Percentiles rank a stretch among this genome's conserved stretches.
phyloP scores from a whole-genome alignment of 1,140 invertebrate genomes.

The Drosophila biarmipes region DNA sequence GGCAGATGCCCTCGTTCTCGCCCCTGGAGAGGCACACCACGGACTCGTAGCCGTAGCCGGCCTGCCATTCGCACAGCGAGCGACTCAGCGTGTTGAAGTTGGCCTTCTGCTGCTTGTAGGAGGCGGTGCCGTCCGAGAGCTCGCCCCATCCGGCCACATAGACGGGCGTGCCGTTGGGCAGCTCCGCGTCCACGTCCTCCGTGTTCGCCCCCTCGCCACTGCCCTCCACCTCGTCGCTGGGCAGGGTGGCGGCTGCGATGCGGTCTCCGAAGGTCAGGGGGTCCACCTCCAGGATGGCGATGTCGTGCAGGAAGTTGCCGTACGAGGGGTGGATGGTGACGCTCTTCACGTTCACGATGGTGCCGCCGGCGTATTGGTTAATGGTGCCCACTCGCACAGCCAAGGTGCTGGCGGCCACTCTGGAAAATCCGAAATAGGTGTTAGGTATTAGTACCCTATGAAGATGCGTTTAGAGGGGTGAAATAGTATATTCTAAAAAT shows the following conservation, averaged over 20 bases:
- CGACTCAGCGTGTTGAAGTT: conserved; percentile 55
- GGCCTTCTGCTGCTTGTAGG: conserved; percentile 69
- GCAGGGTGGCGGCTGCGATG: conserved; percentile 73
- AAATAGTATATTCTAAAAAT: too few relatives aligned
- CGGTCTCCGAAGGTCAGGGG: conserved; percentile 66
- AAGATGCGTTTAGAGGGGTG: too few relatives aligned
- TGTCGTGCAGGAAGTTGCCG: conserved; percentile 84
- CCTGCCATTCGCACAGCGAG: conserved; percentile 52
- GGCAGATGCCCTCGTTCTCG: conserved; percentile 64
- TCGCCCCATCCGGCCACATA: conserved; percentile 72
- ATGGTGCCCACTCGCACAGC: conserved; percentile 69
- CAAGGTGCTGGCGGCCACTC: conserved; percentile 28
- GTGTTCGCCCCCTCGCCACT: neutral
- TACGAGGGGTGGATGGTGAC: conserved; percentile 84
- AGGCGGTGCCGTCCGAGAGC: conserved; percentile 35
- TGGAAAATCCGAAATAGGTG: conserved; percentile 4
- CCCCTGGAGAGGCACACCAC: conserved; percentile 56
- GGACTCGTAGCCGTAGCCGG: conserved; percentile 69
- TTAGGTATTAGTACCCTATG: neutral
- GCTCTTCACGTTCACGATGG: conserved; percentile 36
- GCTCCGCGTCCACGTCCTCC: conserved; percentile 15
- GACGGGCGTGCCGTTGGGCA: conserved; percentile 61
- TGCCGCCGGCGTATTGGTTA: conserved; percentile 76
- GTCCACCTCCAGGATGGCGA: conserved; percentile 84
- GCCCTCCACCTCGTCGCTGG: conserved; percentile 19